Evolutionary conservation across 2,797 vertebrate species (phyloP).

Genomic region (Manis pentadactyla): DNA sequence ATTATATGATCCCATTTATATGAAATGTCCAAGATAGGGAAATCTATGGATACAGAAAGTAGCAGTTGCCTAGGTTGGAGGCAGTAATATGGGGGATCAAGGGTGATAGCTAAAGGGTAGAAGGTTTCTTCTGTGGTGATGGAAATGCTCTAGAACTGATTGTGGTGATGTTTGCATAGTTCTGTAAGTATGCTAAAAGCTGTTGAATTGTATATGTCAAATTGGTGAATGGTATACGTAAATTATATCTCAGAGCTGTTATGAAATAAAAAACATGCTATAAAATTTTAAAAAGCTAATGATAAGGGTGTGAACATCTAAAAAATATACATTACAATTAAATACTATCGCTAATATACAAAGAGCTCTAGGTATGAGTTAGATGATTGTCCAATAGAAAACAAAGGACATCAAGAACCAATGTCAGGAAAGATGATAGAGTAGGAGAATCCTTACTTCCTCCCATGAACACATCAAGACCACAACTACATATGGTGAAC

Average conservation of each 20-base stretch:
- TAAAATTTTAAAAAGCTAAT: background rate
- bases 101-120: background rate
- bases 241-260: background rate
- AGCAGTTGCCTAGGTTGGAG: background rate
- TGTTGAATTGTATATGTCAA: background rate
- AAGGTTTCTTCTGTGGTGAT: background rate
- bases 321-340: background rate
- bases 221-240: background rate
- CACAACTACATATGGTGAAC: too few species aligned
- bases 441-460: too few species aligned
- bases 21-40: background rate
- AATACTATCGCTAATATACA: background rate
- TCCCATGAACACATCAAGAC: too few species aligned
- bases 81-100: background rate
- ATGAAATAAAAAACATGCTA: background rate
- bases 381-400: conserved; percentile 19
- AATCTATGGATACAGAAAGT: background rate
- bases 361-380: background rate
- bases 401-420: background rate
- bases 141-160: background rate
- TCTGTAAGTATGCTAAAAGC: background rate
- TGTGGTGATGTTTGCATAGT: background rate
- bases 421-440: too few species aligned
- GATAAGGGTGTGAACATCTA: background rate
- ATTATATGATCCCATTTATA: background rate